Base-by-base conservation (phyloP, 2,888 invertebrate species). In the Nipponacmea schrenckii region DNA sequence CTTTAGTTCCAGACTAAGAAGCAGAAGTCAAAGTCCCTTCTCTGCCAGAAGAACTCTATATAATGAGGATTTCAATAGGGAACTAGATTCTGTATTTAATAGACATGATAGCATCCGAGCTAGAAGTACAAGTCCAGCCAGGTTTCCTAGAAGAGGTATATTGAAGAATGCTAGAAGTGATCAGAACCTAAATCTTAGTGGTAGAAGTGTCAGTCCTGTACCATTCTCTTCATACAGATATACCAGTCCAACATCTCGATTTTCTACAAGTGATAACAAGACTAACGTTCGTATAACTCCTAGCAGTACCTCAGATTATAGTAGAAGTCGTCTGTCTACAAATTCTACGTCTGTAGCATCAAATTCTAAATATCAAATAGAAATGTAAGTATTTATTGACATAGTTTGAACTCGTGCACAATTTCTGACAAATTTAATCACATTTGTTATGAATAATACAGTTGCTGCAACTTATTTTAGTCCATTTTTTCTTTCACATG, bases 121-220 rank as follows among this genome's bases (percentile, higher is more conserved):
- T 24, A 17, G 66, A 14, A 71, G 71, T 48, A 45, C 65, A 20
- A 69, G 70, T 46, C 67, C 66, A 12, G 64, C 62, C 12, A 67
- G 64, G 12, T 68, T 10, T 31, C 46, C 62, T 44, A 56, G 67
- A 62, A 72, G 62, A 39, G 74, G 74, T 15, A 74, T 74, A 46
- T 63, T 74, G 24, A 74, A 74, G 62, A 74, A 74, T 44, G 62
- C 62, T 31, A 20, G 50, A 15, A 26, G 39, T 7, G 31, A 46
- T 26, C n/a, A 56, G 14, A 45, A 62, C 17, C 44, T 66, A 39
- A 20, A 48, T 64, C 17, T 70, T 26, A 64, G 74, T 24, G 73
- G 72, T n/a, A 50, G 75, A 26, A 74, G 74, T 64, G 63, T 45
- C 26, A 76, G 74, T 63, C 76, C 76, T 44, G 62, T 48, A 1